Base-by-base conservation (phyloP, 2,113 vertebrate species). In the Rhegmatorhina hoffmannsi region DNA sequence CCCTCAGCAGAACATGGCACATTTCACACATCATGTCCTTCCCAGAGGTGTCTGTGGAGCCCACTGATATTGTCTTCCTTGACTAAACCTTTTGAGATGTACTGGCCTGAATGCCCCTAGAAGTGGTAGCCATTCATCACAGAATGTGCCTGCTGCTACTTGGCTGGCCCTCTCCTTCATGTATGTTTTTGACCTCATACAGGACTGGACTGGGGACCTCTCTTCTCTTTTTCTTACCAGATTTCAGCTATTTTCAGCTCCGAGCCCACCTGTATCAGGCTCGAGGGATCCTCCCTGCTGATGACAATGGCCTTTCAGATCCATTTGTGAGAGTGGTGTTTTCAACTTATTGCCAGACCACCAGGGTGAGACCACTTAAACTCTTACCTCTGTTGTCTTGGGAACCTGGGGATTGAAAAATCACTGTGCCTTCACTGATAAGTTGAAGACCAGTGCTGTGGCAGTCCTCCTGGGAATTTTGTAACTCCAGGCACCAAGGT, bases 231-330 rank as follows among this genome's bases (percentile, higher is more conserved):
- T 44, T 84, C n/a, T 90, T 52, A 6, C 29, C 72, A 98, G 98
- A 98, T 74, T 98, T 98, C 74, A 98, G 98, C 66, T 99, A 99
- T 95, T 99, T 99, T 97, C 99, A 99, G 97, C 98, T 99, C 21
- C 97, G 98, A 80, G 99, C 99, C 80, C 99, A 99, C 91, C 55
- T 99, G 60, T 99, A 99, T 96, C 99, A 99, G 97, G 99, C 98
- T 11, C 98, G 98, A 60, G 98, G 99, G 19, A 97, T 99, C 82
- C 94, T 99, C 72, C 98, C 99, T 40, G 99, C 99, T 9, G 98
- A 99, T 82, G 98, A 98, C 75, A 98, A 98, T 18, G 99, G 99
- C 66, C 98, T 99, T 83, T 99, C 99, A 2, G 98, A 99, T 95
- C 99, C 99, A 11, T 99, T 99, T 66, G 97, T 97, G 9, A 98